Percentiles rank a stretch among this genome's conserved stretches.
phyloP scores from a whole-genome alignment of 2,113 vertebrate genomes.

The Pluvialis apricaria region DNA sequence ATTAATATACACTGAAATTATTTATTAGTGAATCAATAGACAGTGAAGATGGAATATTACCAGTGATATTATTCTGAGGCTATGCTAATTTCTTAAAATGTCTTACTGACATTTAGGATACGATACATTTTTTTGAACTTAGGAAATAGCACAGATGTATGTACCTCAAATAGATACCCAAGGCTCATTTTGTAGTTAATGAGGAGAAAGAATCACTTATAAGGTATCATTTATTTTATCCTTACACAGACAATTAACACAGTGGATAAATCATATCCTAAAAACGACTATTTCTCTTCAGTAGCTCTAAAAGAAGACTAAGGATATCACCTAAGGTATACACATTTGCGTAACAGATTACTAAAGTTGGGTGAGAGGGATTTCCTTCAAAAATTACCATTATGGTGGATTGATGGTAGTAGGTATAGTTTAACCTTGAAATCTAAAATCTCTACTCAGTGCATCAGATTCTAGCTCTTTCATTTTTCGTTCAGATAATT shows the following conservation, averaged over 20 bases:
- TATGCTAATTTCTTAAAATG: not conserved
- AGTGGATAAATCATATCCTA: not conserved
- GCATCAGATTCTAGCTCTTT: not conserved
- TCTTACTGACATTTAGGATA: slow-evolving; percentile 35
- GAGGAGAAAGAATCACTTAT: not conserved
- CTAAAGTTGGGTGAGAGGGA: not conserved
- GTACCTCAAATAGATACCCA: not conserved
- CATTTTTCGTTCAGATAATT: not conserved
- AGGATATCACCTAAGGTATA: not conserved
- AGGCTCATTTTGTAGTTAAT: slow-evolving; percentile 18
- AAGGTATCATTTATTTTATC: not conserved
- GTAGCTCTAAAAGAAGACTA: not conserved
- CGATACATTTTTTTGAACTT: not conserved
- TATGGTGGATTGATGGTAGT: not conserved
- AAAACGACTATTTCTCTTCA: not conserved
- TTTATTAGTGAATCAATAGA: not conserved
- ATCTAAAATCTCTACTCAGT: not conserved
- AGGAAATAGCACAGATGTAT: not conserved
- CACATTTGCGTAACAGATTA: not conserved
- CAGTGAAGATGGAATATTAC: not conserved
- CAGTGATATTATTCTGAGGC: not conserved
- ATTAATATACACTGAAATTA: not conserved
- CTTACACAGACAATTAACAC: not conserved
- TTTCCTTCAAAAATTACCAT: not conserved
- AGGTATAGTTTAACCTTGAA: not conserved